Evolutionary conservation across 2,888 invertebrate species (phyloP).

Genomic region (Seira sanloemensis): DNA sequence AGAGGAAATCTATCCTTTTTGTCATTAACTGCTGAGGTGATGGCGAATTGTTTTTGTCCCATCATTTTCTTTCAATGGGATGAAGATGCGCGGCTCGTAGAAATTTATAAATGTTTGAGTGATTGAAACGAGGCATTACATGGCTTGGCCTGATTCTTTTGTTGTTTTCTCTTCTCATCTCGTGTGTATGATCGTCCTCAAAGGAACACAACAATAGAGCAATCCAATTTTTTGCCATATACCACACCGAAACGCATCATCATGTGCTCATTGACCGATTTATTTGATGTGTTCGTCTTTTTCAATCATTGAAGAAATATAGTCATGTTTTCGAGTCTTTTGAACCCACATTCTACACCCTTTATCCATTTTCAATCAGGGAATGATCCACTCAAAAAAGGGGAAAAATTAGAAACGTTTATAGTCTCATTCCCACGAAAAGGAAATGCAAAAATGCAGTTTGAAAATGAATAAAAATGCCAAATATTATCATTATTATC

Average conservation of each 20-base stretch:
- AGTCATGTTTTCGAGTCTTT: background rate
- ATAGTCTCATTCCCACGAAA: conserved; percentile 9
- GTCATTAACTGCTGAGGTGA: conserved; percentile 13
- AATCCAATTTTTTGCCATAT: background rate
- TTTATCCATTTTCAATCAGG: background rate
- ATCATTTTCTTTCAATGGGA: conserved; percentile 5
- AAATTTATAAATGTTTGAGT: background rate
- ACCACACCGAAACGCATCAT: background rate
- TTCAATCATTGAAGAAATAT: conserved; percentile 6
- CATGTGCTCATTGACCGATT: conserved; percentile 16
- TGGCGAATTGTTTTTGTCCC: conserved; percentile 23
- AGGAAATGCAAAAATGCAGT: conserved; percentile 2
- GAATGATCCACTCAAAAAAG: background rate
- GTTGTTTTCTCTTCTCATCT: conserved; percentile 17
- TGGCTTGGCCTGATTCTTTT: conserved; percentile 30
- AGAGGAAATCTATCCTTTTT: conserved; percentile 3
- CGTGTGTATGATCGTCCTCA: conserved; percentile 10
- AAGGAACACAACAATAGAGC: background rate
- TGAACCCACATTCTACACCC: background rate
- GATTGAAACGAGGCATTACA: conserved; percentile 27
- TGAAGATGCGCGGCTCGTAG: conserved; percentile 1
- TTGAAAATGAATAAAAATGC: background rate
- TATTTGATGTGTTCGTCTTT: background rate
- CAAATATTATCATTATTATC: no score
- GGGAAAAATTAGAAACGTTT: conserved; percentile 9